Evolutionary conservation across 1,140 invertebrate species (phyloP), one percentile per base, ranked within the genome.

Genomic region (Drosophila ambigua): DNA sequence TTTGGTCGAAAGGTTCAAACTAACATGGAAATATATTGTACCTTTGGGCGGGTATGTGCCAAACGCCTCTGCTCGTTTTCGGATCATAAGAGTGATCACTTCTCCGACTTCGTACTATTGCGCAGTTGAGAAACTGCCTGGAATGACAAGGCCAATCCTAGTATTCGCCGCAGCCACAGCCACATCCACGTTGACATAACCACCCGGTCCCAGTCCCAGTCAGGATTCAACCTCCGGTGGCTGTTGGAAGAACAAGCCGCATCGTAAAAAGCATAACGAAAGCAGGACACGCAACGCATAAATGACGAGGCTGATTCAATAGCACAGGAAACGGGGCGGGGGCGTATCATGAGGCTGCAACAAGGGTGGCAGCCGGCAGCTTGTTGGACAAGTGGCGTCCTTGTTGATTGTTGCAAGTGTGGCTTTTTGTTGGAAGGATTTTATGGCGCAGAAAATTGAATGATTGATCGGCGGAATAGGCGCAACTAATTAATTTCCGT

Each of bases 391-490:
- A 87, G 83, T 88, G 82, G 69, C 51, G 50, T 41, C 60, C 66
- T 68, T 71, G 77, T 79, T 71, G 35, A 39, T 77, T 64, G 61
- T 53, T 49, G 72, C 52, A 43, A 68, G 51, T 41, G 45, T 58
- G 68, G 66, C 50, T 64, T 67, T 63, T 46, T 64, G 35, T 28
- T n/a, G 45, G 49, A 41, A 24, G 66, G 76, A 78, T 76, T 88
- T 88, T 88, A 88, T 88, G 83, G 79, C 53, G 83, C 83, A 79
- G 83, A 88, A 88, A 88, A 88, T 88, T 77, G 68, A 88, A 88
- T 88, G 83, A 88, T 88, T 79, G 83, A 88, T 88, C 83, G 84
- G 53, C 44, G 66, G 83, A 88, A 83, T 77, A 88, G 83, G 83
- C 83, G 83, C 79, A 88, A 83, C 83, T 88, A 87, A 87, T 87